Base-by-base conservation (phyloP, 1,140 invertebrate species). In the Drosophila erecta region DNA sequence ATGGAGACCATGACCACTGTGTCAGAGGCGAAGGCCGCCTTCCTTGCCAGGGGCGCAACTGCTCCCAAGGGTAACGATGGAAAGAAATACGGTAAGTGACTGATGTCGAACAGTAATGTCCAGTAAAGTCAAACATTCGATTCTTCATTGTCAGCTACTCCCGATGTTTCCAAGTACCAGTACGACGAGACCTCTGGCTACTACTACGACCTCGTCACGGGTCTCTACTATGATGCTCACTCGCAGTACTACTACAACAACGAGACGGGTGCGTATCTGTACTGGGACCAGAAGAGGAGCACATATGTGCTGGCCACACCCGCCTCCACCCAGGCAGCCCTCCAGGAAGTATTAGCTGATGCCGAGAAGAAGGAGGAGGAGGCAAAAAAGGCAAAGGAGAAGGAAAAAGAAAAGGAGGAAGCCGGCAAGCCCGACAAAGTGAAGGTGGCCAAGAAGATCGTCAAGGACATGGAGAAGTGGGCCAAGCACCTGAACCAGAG, bases 371-470 rank as follows among this genome's bases (percentile, higher is more conserved):
- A 86, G 24, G 71, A 81, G 11, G 75, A 77, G 15, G 89, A 93
- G 5, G 91, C 92, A 8, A 92, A 93, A 66, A 67, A 51, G 59
- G 64, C 46, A 1, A 92, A 92, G 65, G 94, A 93, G 76, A 93
- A 95, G 55, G 76, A 91, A 0, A 90, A 73, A 58, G 90, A 76
- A 74, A 93, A 71, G 59, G 90, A 59, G 43, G 17, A 17, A 5
- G 77, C 35, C 91, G 92, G 46, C 91, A 93, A 70, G 92, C 93
- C 43, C 47, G 97, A 98, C 77, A 98, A 99, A 93, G 97, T 98
- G 0, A 99, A 99, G 93, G 97, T 98, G 11, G 98, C 98, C 1
- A 99, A 99, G 91, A 98, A 99, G 93, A 99, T 99, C 80, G 98
- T 98, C 0, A 99, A 99, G 93, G 96, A 98, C 89, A 98, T 98